Percentiles rank a stretch among this genome's conserved stretches.
Conservation (phyloP, 2,797 vertebrate species). For the Eospalax fontanierii region DNA sequence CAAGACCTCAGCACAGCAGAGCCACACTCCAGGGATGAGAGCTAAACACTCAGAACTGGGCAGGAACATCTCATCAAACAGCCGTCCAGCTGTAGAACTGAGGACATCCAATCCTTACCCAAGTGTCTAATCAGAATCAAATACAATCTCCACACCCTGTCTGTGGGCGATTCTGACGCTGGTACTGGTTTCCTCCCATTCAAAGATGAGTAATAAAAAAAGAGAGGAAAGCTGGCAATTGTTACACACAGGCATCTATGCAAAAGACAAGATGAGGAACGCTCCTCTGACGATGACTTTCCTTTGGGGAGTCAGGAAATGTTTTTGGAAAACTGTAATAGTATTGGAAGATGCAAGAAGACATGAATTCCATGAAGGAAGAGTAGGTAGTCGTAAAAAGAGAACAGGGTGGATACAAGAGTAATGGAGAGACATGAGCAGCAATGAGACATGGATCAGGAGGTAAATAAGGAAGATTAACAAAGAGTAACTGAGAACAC, state of each 20-base stretch:
- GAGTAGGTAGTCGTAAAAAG: neutral
- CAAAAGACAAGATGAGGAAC: conserved; percentile 33
- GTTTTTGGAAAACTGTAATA: conserved; percentile 49
- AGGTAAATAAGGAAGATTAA: neutral
- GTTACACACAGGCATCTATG: conserved; percentile 13
- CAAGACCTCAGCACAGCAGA: neutral
- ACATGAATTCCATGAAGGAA: neutral
- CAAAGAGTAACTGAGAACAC: neutral
- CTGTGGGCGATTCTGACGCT: conserved; percentile 58
- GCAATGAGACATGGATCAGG: neutral
- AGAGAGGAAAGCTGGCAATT: conserved; percentile 15
- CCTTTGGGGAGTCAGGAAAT: neutral
- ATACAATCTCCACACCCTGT: conserved; percentile 40
- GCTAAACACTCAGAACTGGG: conserved; percentile 1
- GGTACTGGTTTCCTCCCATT: neutral
- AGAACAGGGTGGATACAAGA: neutral
- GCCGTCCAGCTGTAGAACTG: neutral
- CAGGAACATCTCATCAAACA: neutral
- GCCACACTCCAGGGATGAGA: neutral
- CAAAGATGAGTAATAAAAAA: conserved; percentile 66
- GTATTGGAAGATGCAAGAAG: conserved; percentile 26
- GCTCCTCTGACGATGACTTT: conserved; percentile 60
- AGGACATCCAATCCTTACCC: conserved; percentile 51
- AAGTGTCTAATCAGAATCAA: conserved; percentile 48
- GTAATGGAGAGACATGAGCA: neutral